Evolutionary conservation across 2,113 vertebrate species (phyloP).

Genomic region (Thermophis baileyi): DNA sequence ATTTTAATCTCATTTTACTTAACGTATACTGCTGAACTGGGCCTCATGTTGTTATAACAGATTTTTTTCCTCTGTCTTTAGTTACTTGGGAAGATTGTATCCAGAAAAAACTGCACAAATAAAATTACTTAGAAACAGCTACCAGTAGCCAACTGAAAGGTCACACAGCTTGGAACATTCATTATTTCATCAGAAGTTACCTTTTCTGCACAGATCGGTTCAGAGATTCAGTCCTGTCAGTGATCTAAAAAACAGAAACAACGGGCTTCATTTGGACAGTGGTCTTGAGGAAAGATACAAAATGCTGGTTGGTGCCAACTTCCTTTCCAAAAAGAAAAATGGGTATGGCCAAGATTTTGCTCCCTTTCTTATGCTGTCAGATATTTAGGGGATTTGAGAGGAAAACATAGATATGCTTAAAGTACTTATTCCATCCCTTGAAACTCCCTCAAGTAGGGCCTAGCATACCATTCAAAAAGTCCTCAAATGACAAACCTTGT

Average conservation of each 20-base stretch:
- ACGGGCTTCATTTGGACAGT: not conserved
- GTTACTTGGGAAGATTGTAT: not conserved
- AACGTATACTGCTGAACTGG: not conserved
- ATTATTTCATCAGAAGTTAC: slow-evolving; percentile 56
- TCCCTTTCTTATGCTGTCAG: not conserved
- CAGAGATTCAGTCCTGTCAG: slow-evolving; percentile 80
- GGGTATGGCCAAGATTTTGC: not conserved
- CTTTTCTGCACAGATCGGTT: slow-evolving; percentile 83
- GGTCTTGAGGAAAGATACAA: not conserved
- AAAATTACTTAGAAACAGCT: not conserved
- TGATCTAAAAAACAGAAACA: slow-evolving; percentile 69
- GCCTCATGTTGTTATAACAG: not conserved
- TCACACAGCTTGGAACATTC: not conserved
- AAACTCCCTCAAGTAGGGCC: not conserved
- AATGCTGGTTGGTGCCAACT: not conserved
- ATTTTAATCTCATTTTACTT: not conserved
- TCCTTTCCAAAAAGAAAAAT: not conserved
- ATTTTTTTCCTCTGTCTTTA: not conserved
- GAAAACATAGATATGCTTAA: not conserved
- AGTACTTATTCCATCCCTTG: not conserved
- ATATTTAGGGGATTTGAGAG: not conserved
- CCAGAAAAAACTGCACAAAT: not conserved
- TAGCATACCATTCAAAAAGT: not conserved
- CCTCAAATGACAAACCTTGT: not conserved
- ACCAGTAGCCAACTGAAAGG: not conserved